Conservation (phyloP, 2,113 vertebrate genomes). For the Rhipidura dahli region DNA sequence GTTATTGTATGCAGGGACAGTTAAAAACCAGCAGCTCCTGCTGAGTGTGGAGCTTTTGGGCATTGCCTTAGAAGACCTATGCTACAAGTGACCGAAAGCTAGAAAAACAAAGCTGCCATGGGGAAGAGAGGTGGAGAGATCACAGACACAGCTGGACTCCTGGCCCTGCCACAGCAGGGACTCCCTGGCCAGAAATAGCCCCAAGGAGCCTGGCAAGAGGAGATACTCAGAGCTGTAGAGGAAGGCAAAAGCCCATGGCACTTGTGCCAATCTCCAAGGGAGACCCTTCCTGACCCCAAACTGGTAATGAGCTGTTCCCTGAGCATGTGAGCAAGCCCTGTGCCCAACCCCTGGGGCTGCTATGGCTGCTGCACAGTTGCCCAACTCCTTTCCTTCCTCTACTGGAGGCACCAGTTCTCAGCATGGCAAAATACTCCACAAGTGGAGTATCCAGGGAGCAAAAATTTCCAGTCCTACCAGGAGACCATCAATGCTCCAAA, state of each 20-base stretch:
- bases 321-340: background rate
- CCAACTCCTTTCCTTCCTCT: background rate
- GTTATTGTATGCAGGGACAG: background rate
- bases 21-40: background rate
- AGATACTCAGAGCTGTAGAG: background rate
- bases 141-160: background rate
- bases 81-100: background rate
- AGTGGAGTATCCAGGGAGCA: background rate
- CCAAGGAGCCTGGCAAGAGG: background rate
- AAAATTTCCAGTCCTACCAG: background rate
- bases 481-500: background rate
- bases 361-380: background rate
- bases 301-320: background rate
- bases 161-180: background rate
- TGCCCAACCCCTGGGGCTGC: rapidly evolving
- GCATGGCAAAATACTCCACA: background rate
- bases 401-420: background rate
- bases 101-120: background rate
- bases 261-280: background rate
- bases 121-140: background rate
- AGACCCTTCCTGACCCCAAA: background rate
- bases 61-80: background rate
- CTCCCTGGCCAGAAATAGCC: background rate
- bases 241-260: background rate
- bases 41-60: background rate